A percentile compares a stretch with the other conserved stretches of the same genome.
Evolutionary conservation across 37 sponge, comb jelly and placozoan species (phyloP).

Genomic region (Diacarnus erythraeanus): DNA sequence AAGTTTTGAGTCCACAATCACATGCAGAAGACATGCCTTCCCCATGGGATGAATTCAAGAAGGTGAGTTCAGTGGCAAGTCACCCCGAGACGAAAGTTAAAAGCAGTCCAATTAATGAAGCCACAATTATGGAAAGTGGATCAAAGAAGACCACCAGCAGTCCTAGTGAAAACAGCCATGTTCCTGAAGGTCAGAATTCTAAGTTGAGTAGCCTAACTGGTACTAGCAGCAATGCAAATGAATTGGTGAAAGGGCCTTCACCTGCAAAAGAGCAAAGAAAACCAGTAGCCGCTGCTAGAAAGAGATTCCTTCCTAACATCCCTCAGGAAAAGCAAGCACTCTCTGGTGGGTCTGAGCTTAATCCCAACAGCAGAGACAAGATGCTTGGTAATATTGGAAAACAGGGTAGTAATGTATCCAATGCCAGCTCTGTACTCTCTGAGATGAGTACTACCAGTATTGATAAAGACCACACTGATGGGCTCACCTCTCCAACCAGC

Average conservation of each 20-base stretch:
- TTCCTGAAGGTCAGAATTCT: not conserved
- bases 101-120: not conserved
- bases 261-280: no score
- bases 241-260: not conserved
- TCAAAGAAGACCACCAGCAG: not conserved
- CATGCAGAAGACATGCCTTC: not conserved
- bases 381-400: not conserved
- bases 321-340: not conserved
- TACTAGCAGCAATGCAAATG: not conserved
- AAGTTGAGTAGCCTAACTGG: not conserved
- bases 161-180: not conserved
- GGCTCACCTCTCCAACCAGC: not conserved
- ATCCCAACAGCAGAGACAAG: not conserved
- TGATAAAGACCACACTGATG: not conserved
- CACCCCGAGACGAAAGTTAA: not conserved
- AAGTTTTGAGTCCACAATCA: not conserved
- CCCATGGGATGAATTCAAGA: constrained; percentile 1
- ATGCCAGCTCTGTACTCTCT: not conserved
- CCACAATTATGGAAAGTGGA: not conserved
- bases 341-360: not conserved
- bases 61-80: not conserved
- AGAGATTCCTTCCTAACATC: not conserved
- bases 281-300: not conserved
- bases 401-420: not conserved
- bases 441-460: not conserved